These are phyloP conservation scores for Battus philenor DNA, from an alignment of 1,140 invertebrate species.

Conservation along the genomic window DNA sequence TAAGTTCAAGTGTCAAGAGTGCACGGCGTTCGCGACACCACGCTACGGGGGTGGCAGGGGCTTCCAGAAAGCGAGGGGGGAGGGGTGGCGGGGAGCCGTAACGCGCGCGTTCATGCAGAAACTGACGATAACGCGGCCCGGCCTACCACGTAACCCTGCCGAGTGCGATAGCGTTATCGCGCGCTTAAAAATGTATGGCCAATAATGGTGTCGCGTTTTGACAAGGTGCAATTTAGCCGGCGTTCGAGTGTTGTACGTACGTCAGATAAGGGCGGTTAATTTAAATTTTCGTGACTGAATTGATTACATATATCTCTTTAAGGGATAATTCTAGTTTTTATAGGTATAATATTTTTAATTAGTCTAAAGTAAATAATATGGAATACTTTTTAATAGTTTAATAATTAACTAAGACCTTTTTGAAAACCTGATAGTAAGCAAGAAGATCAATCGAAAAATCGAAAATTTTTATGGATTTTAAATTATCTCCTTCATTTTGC, in stretches of 20 bases:
- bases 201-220: constrained; percentile 55
- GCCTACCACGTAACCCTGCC: constrained; percentile 68
- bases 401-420: too few species aligned
- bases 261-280: constrained; percentile 5
- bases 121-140: constrained; percentile 68
- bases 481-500: too few species aligned
- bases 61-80: constrained; percentile 11
- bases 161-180: constrained; percentile 48
- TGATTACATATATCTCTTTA: too few species aligned
- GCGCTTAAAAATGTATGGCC: constrained; percentile 64
- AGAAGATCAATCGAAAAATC: too few species aligned
- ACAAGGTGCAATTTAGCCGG: constrained; percentile 34
- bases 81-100: constrained; percentile 37
- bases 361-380: too few species aligned
- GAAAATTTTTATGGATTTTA: too few species aligned
- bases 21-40: constrained; percentile 41
- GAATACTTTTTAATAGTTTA: too few species aligned
- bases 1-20: constrained; percentile 69
- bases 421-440: too few species aligned
- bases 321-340: too few species aligned
- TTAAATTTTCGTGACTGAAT: constrained; percentile 8
- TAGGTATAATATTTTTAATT: too few species aligned
- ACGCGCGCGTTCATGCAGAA: constrained; percentile 73
- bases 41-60: constrained; percentile 25
- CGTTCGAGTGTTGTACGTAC: constrained; percentile 13